phyloP scores from a whole-genome alignment of 1,140 invertebrate species.

The Megalopta genalis region DNA sequence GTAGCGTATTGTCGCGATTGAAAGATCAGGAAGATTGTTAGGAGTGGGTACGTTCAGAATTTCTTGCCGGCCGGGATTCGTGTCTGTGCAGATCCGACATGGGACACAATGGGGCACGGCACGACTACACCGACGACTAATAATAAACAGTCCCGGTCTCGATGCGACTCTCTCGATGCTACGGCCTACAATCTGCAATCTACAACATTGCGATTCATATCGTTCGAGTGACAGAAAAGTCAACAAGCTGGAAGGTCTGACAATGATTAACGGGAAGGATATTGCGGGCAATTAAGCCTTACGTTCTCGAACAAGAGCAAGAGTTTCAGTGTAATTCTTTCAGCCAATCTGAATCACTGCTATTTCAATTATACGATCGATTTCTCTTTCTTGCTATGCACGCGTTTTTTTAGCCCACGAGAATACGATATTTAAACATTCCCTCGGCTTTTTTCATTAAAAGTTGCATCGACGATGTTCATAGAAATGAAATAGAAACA shows the following conservation, averaged over 20 bases:
- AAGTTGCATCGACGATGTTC: too few relatives aligned
- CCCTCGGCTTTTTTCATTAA: too few relatives aligned
- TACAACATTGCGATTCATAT: conserved; percentile 37
- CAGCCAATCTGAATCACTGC: background rate
- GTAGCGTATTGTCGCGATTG: background rate
- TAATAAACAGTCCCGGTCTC: conserved; percentile 28
- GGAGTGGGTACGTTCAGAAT: background rate
- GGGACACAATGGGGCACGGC: conserved; percentile 1
- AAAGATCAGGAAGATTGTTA: background rate
- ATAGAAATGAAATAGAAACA: too few relatives aligned
- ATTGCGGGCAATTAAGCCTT: conserved; percentile 31
- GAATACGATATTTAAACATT: too few relatives aligned
- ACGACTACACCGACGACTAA: conserved; percentile 20
- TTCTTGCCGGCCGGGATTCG: background rate
- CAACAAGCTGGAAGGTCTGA: conserved; percentile 22
- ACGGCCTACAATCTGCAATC: background rate
- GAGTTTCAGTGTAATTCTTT: conserved; percentile 3
- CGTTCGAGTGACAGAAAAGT: conserved; percentile 35
- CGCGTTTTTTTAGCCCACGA: too few relatives aligned
- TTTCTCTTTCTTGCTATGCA: too few relatives aligned
- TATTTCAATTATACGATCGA: background rate
- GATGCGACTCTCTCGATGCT: conserved; percentile 25
- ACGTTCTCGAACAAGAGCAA: background rate
- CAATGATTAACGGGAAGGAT: conserved; percentile 32
- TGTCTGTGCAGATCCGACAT: background rate